A percentile compares a stretch with the other conserved stretches of the same genome.
phyloP scores from a whole-genome alignment of 2,888 invertebrate genomes.

The Pseudoips prasinana region DNA sequence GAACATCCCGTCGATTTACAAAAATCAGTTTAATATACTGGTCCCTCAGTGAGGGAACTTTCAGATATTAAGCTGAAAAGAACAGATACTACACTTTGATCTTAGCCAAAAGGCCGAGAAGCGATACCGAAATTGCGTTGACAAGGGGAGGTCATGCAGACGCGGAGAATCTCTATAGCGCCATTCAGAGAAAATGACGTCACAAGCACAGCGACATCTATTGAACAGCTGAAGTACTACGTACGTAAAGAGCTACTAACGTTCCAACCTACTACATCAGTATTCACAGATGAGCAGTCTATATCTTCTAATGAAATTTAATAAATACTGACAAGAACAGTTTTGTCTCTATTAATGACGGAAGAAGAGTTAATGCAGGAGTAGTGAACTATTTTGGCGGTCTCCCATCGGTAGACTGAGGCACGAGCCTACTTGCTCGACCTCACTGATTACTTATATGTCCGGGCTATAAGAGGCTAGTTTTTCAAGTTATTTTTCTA shows the following conservation, averaged over 20 bases:
- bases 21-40: conserved; percentile 83
- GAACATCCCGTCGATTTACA: no score
- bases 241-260: conserved; percentile 1
- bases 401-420: no score
- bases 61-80: conserved; percentile 41
- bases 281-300: no score
- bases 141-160: conserved; percentile 10
- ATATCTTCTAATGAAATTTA: no score
- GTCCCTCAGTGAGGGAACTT: conserved; percentile 68
- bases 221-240: neutral
- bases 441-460: no score
- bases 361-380: conserved; percentile 97
- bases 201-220: conserved; percentile 18
- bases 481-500: no score
- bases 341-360: conserved; percentile 97
- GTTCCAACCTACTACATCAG: no score
- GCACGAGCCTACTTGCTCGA: no score
- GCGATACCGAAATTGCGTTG: conserved; percentile 43
- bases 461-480: no score
- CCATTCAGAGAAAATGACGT: conserved; percentile 18
- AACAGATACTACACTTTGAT: conserved; percentile 41
- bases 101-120: conserved; percentile 81
- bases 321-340: conserved; percentile 88
- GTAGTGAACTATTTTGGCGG: conserved; percentile 96
- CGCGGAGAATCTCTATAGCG: conserved; percentile 28